Evolutionary conservation across 2,888 invertebrate genomes (phyloP).

Genomic region (Amiota minor): DNA sequence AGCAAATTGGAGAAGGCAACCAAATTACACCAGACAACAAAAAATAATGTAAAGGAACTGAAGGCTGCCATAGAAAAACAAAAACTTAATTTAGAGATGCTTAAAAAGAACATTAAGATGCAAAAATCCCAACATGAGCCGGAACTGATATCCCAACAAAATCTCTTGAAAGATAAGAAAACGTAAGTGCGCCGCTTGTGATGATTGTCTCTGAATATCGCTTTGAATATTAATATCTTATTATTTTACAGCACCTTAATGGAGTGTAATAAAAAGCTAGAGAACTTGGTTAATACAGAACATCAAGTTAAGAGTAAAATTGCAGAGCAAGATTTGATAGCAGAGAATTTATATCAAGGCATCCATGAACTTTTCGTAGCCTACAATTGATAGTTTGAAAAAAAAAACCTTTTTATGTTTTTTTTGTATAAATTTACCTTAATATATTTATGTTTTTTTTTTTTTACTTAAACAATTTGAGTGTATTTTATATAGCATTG

Average conservation of each 20-base stretch:
- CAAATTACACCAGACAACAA: slow-evolving; percentile 6
- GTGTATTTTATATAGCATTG: background rate
- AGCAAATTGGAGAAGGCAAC: slow-evolving; percentile 38
- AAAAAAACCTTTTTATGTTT: background rate
- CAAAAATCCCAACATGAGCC: slow-evolving; percentile 32
- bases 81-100: slow-evolving; percentile 31
- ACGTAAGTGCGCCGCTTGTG: background rate
- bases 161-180: background rate
- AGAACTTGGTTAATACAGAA: slow-evolving; percentile 27
- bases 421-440: background rate
- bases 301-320: background rate
- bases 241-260: background rate
- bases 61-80: slow-evolving; percentile 17
- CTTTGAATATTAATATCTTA: background rate
- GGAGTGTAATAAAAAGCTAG: background rate
- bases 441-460: background rate
- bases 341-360: background rate
- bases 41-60: slow-evolving; percentile 15
- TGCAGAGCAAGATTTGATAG: background rate
- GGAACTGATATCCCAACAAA: slow-evolving; percentile 33
- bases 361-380: background rate
- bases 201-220: too few species aligned
- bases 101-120: slow-evolving; percentile 29
- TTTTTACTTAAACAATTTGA: background rate
- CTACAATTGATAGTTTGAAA: background rate